These are phyloP conservation scores for Cottoperca gobio DNA, from an alignment of 2,797 vertebrate species.

Conservation along the genomic window DNA sequence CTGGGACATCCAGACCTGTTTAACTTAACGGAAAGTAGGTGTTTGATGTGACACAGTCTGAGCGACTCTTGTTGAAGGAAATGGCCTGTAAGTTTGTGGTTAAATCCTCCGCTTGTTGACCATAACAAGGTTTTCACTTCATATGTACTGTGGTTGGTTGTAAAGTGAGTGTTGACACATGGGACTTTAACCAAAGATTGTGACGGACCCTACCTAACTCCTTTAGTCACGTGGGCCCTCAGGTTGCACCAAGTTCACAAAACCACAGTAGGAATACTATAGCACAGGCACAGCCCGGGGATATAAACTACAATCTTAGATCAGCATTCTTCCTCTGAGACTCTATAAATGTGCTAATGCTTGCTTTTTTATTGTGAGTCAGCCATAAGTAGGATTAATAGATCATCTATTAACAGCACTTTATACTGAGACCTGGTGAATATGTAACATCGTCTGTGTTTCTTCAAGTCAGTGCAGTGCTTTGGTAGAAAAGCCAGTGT, in stretches of 20 bases:
- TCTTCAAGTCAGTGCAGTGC: conserved; percentile 33
- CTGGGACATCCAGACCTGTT: conserved; percentile 36
- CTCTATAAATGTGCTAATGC: conserved; percentile 39
- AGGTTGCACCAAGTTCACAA: background rate
- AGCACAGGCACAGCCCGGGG: background rate
- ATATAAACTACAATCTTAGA: conserved; percentile 31
- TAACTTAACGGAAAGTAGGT: conserved; percentile 17
- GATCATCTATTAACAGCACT: conserved; percentile 74
- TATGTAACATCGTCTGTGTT: conserved; percentile 61
- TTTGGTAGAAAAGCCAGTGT: background rate
- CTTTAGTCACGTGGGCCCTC: conserved; percentile 1
- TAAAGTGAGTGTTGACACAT: conserved; percentile 34
- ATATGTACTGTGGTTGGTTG: conserved; percentile 6
- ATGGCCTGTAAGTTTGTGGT: conserved; percentile 14
- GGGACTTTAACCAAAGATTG: conserved; percentile 24
- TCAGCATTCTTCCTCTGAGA: conserved; percentile 31
- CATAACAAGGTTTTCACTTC: background rate
- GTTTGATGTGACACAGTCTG: background rate
- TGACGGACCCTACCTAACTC: background rate
- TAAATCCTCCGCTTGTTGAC: conserved; percentile 3
- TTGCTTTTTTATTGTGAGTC: conserved; percentile 35
- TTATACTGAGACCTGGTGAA: conserved; percentile 57
- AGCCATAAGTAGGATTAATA: conserved; percentile 68
- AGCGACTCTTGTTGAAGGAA: background rate
- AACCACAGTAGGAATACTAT: background rate